phyloP scores from a whole-genome alignment of 2,888 invertebrate genomes.

The Lamellibrachia columna region DNA sequence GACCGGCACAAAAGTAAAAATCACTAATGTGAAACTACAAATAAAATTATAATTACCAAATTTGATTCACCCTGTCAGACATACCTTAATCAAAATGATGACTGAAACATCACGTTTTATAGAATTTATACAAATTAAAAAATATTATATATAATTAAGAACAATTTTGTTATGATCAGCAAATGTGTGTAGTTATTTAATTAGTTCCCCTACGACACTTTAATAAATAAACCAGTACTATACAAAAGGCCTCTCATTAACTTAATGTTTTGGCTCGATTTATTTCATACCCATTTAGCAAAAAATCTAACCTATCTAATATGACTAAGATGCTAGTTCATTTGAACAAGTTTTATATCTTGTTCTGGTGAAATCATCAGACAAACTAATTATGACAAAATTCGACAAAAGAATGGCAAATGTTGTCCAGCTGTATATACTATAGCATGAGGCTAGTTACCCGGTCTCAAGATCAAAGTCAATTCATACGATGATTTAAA shows the following conservation, averaged over 20 bases:
- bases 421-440: too few species aligned
- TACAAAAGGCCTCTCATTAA: background rate
- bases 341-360: too few species aligned
- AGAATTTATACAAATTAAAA: background rate
- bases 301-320: too few species aligned
- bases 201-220: background rate
- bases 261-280: too few species aligned
- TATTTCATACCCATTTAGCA: too few species aligned
- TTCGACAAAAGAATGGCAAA: too few species aligned
- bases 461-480: too few species aligned
- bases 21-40: background rate
- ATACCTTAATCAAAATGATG: background rate
- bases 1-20: slow-evolving; percentile 19
- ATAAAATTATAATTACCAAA: background rate
- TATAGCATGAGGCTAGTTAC: too few species aligned
- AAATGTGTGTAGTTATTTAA: background rate
- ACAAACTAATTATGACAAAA: too few species aligned
- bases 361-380: too few species aligned
- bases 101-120: background rate
- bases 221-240: background rate
- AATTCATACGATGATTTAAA: too few species aligned
- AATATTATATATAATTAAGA: background rate
- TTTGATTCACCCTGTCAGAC: background rate
- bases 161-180: background rate
- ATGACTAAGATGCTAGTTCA: too few species aligned